These are phyloP conservation scores for Carabus problematicus DNA, from an alignment of 2,888 invertebrate species.

Conservation along the genomic window DNA sequence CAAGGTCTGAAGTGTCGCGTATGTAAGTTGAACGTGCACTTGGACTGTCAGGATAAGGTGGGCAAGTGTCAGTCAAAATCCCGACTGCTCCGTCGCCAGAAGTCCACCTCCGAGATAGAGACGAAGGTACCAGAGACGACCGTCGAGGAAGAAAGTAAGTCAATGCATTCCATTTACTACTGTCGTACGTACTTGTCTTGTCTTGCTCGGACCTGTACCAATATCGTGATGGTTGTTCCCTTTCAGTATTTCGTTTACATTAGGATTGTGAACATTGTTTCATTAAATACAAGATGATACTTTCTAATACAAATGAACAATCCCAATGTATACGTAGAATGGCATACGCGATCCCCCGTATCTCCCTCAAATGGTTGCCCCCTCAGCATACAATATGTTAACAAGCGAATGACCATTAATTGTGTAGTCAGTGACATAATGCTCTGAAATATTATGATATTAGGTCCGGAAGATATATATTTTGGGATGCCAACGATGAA, in stretches of 20 bases:
- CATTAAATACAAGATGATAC: not conserved
- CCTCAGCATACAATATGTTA: conserved; percentile 4
- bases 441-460: conserved; percentile 20
- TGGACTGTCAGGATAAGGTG: conserved; percentile 85
- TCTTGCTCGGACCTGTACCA: not conserved
- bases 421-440: conserved; percentile 1
- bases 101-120: conserved; percentile 86
- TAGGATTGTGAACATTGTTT: not conserved
- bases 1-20: conserved; percentile 89
- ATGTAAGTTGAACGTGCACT: conserved; percentile 91
- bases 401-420: not conserved
- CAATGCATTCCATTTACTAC: conserved; percentile 43
- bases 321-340: too few relatives aligned
- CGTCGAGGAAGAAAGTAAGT: conserved; percentile 84
- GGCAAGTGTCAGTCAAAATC: conserved; percentile 87
- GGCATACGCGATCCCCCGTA: too few relatives aligned
- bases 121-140: conserved; percentile 71
- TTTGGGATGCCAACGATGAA: conserved; percentile 57
- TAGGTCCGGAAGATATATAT: conserved; percentile 51
- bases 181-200: conserved; percentile 25
- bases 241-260: too few relatives aligned
- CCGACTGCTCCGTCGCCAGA: conserved; percentile 82
- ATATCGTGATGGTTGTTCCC: too few relatives aligned
- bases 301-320: not conserved
- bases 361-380: too few relatives aligned